A percentile compares a stretch with the other conserved stretches of the same genome.
Evolutionary conservation across 2,888 invertebrate species (phyloP).

Genomic region (Psylliodes chrysocephalus): DNA sequence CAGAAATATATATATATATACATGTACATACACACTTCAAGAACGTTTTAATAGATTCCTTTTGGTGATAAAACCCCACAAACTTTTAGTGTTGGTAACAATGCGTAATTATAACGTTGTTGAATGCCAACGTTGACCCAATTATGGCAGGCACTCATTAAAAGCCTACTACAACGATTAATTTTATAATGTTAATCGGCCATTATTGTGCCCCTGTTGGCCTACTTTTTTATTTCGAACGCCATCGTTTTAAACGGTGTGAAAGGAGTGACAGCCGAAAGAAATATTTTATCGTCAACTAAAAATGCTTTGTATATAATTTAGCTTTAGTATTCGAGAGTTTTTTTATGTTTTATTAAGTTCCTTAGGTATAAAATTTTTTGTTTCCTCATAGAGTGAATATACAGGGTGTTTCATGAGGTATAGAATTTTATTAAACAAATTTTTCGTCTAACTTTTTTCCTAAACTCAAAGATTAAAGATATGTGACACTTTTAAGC

Average conservation of each 20-base stretch:
- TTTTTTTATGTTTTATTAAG: too few species aligned
- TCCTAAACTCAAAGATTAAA: too few species aligned
- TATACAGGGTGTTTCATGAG: too few species aligned
- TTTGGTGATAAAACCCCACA: slow-evolving; percentile 20
- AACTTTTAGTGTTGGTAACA: slow-evolving; percentile 21
- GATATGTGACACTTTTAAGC: too few species aligned
- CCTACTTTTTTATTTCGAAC: slow-evolving; percentile 35
- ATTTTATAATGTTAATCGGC: slow-evolving; percentile 42
- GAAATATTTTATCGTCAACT: neutral
- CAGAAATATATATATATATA: slow-evolving; percentile 17
- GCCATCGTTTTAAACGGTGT: neutral
- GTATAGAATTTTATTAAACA: too few species aligned
- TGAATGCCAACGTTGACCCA: slow-evolving; percentile 36
- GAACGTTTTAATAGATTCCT: slow-evolving; percentile 26
- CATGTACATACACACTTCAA: neutral
- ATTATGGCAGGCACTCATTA: slow-evolving; percentile 23
- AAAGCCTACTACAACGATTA: slow-evolving; percentile 29
- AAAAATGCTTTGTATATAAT: too few species aligned
- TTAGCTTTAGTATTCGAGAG: too few species aligned
- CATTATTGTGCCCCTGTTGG: slow-evolving; percentile 39
- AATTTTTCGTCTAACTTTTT: too few species aligned
- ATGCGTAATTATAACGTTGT: slow-evolving; percentile 35
- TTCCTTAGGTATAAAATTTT: too few species aligned
- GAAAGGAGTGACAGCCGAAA: neutral
- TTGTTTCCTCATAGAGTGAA: too few species aligned